Evolutionary conservation across 1,140 invertebrate species (phyloP), one percentile per base, ranked within the genome.

Genomic region (Drosophila watanabei): DNA sequence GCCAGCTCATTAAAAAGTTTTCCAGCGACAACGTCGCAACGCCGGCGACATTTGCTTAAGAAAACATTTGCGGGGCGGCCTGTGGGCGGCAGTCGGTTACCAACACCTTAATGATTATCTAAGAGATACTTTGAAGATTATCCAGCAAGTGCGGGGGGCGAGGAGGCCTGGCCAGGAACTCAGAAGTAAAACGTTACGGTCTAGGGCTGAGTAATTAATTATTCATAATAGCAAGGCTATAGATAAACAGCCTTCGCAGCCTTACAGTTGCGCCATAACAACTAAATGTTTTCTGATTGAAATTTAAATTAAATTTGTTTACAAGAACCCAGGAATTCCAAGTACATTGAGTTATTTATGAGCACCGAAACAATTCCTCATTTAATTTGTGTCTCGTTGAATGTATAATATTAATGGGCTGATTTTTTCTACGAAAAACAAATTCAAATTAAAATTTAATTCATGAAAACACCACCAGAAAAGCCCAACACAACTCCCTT

Each of bases 1-100:
- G 81, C 82, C 59, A 88, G 81, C 86, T 90, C 86, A 90, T 90
- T 90, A 90, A 90, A 90, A 90, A 90, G 86, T 90, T 90, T 80
- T 70, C 48, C 59, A 69, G 77, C 72, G 72, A 83, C 84, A 87
- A 68, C 76, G 59, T 61, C 76, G 71, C 48, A 72, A 57, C 75
- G 71, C 45, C 77, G 66, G 66, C 80, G 85, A 84, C 85, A 81
- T 83, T 89, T 84, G 69, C 84, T 75, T 72, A 80, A 82, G 79
- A 86, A 89, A 85, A 82, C 72, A 81, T 86, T 85, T 69, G 79
- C 80, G 49, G 70, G 61, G 54, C 18, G 16, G 14, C 33, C 28
- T n/a, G 30, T 28, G 14, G 52, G n/a, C 24, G 24, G 46, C 43
- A 49, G 52, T 48, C 45, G 52, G 65, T 46, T 61, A 52, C 61